Percentiles rank a stretch among this genome's conserved stretches.
Conservation (phyloP, 2,797 vertebrate genomes). For the Vespertilio murinus region DNA sequence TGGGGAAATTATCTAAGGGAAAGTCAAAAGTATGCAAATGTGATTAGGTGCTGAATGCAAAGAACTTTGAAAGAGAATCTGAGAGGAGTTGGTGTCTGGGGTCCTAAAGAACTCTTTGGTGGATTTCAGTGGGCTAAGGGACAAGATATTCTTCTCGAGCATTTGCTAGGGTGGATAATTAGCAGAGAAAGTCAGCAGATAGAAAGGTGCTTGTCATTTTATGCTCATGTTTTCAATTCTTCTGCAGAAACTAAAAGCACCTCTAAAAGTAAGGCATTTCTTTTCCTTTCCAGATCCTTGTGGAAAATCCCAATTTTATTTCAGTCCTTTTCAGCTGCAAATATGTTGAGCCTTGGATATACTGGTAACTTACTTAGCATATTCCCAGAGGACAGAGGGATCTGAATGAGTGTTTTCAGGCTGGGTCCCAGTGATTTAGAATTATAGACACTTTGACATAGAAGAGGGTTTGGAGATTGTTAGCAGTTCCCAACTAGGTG, state of each 20-base stretch:
- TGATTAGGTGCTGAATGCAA: slow-evolving; percentile 78
- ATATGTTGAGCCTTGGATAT: background rate
- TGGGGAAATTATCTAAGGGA: slow-evolving; percentile 46
- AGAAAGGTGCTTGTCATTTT: background rate
- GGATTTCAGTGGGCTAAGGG: background rate
- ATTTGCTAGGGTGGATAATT: background rate
- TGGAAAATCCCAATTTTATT: background rate
- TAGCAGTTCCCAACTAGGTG: background rate
- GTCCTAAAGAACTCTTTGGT: slow-evolving; percentile 32
- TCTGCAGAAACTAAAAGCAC: background rate
- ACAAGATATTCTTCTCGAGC: background rate
- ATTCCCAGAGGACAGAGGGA: background rate
- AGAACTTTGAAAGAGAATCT: slow-evolving; percentile 44
- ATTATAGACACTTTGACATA: background rate
- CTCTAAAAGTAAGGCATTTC: background rate
- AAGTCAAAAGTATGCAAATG: slow-evolving; percentile 74
- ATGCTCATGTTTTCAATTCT: background rate
- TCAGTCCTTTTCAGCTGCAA: background rate
- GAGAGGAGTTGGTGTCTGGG: slow-evolving; percentile 26
- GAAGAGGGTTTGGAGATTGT: background rate
- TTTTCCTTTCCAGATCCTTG: background rate
- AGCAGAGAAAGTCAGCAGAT: background rate
- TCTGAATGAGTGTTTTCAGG: background rate
- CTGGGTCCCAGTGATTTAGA: background rate
- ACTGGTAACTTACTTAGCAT: background rate